phyloP scores from a whole-genome alignment of 2,797 vertebrate genomes.

The Echeneis naucrates region DNA sequence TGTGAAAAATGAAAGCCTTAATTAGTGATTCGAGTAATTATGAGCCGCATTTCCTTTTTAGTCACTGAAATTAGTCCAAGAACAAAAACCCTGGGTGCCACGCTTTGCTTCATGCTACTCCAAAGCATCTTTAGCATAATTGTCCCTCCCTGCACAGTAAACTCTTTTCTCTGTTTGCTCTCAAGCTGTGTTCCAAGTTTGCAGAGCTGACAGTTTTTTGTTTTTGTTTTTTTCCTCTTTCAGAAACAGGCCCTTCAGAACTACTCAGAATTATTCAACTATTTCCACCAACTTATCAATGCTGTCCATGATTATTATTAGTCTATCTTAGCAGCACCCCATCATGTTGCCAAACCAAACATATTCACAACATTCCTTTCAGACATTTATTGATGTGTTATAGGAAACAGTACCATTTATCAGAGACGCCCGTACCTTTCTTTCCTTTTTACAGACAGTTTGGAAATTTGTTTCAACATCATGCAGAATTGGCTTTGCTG shows the following conservation, averaged over 20 bases:
- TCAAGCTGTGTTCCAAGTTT: background rate
- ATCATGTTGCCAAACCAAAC: background rate
- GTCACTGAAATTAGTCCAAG: background rate
- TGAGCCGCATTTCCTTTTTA: background rate
- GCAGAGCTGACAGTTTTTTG: background rate
- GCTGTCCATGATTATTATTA: background rate
- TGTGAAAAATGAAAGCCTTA: background rate
- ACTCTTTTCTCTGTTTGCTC: background rate
- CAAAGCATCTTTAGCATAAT: background rate
- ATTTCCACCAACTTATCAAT: background rate
- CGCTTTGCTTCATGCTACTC: background rate
- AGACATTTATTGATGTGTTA: background rate
- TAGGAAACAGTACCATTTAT: background rate
- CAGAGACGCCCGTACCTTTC: background rate
- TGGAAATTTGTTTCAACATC: constrained; percentile 45
- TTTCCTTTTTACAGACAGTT: constrained; percentile 2
- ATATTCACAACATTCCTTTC: background rate
- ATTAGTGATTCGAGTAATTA: background rate
- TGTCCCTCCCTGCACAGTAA: background rate
- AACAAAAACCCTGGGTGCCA: background rate
- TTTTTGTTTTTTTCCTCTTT: too few species aligned
- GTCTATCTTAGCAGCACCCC: background rate
- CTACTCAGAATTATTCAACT: background rate
- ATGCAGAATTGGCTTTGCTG: constrained; percentile 48
- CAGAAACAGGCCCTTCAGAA: too few species aligned